Conservation (phyloP, 2,888 invertebrate genomes). For the Oxyteleia sp. region DNA sequence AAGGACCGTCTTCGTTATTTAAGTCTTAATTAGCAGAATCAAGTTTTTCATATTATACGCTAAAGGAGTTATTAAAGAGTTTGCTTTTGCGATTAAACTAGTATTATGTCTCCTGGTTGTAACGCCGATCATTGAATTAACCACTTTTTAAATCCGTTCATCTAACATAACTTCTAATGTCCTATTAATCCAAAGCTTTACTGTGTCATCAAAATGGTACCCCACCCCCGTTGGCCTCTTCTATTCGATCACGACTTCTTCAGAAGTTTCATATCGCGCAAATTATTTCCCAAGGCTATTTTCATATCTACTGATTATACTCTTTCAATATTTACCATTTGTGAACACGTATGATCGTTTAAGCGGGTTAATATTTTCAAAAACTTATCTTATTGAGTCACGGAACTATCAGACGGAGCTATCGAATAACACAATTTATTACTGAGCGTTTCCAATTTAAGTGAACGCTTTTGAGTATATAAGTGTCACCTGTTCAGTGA, state of each 20-base stretch:
- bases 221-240: constrained; percentile 30
- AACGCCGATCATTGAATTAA: constrained; percentile 36
- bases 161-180: constrained; percentile 36
- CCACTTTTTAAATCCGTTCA: constrained; percentile 27
- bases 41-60: too few species aligned
- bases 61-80: too few species aligned
- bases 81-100: constrained; percentile 6
- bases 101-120: background rate
- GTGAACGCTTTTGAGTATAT: constrained; percentile 3
- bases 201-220: constrained; percentile 59
- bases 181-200: constrained; percentile 50
- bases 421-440: constrained; percentile 31
- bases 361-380: constrained; percentile 39
- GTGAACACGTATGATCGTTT: constrained; percentile 33
- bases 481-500: background rate
- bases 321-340: constrained; percentile 60
- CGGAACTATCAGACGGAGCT: constrained; percentile 16
- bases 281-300: constrained; percentile 52
- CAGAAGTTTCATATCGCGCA: constrained; percentile 48
- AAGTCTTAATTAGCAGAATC: too few species aligned
- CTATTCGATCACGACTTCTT: constrained; percentile 51
- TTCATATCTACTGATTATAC: constrained; percentile 55
- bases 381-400: constrained; percentile 23
- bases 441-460: constrained; percentile 11
- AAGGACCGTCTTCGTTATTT: too few species aligned